Conservation (phyloP, 2,888 invertebrate species). For the Platypus cylindrus region DNA sequence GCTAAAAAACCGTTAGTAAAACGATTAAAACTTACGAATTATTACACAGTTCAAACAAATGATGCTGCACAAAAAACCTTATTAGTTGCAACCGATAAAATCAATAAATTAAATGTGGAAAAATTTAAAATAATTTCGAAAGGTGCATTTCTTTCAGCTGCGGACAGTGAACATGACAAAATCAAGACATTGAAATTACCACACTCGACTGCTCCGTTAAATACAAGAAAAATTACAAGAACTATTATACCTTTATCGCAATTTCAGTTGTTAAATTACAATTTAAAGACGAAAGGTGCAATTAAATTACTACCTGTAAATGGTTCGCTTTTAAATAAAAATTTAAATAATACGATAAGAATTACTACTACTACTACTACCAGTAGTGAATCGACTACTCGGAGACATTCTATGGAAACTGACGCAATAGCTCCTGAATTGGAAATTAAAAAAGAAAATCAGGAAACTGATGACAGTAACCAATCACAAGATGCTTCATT, state of each 20-base stretch:
- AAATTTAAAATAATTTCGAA: conserved; percentile 33
- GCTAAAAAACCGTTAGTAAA: conserved; percentile 19
- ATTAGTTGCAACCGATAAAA: conserved; percentile 31
- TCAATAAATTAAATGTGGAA: conserved; percentile 32
- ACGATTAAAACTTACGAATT: conserved; percentile 33
- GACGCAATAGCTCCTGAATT: too few species aligned
- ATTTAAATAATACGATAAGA: too few species aligned
- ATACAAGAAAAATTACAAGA: conserved; percentile 29
- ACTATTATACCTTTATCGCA: conserved; percentile 32
- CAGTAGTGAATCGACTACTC: too few species aligned
- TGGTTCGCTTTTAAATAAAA: conserved; percentile 30
- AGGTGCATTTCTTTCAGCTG: conserved; percentile 17
- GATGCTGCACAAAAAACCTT: conserved; percentile 31
- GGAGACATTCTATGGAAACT: too few species aligned
- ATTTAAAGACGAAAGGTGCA: conserved; percentile 27
- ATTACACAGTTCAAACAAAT: conserved; percentile 31
- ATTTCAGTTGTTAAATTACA: conserved; percentile 30
- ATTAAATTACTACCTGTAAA: conserved; percentile 32
- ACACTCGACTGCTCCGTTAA: conserved; percentile 16
- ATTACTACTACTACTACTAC: too few species aligned
- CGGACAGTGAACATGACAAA: conserved; percentile 18
- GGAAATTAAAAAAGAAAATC: too few species aligned
- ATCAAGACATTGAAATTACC: conserved; percentile 20
- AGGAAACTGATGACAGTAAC: too few species aligned
- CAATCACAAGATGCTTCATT: too few species aligned